A percentile compares a stretch with the other conserved stretches of the same genome.
phyloP scores from a whole-genome alignment of 1,140 invertebrate genomes.

The Euschistus heros region DNA sequence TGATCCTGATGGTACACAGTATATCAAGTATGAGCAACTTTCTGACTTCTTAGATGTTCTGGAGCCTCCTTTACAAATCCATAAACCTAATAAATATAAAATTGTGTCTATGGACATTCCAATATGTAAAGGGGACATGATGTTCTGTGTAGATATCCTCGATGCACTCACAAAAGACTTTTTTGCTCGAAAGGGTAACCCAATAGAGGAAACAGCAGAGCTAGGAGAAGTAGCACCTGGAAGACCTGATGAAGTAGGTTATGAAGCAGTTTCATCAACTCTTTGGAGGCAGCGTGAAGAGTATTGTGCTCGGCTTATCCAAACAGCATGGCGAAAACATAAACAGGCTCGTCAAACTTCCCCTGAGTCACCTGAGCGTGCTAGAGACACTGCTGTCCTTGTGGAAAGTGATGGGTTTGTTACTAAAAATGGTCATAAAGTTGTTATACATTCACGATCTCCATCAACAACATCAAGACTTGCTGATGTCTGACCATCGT shows the following conservation, averaged over 20 bases:
- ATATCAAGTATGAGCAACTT: conserved; percentile 85
- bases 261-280: conserved; percentile 86
- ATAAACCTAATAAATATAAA: conserved; percentile 98
- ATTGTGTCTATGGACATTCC: conserved; percentile 97
- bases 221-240: conserved; percentile 59
- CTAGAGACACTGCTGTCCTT: conserved; percentile 63
- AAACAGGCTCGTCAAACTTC: conserved; percentile 51
- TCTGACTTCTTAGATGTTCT: conserved; percentile 91
- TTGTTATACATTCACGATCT: conserved; percentile 77
- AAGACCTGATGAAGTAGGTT: conserved; percentile 70
- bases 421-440: conserved; percentile 75
- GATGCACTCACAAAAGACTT: conserved; percentile 94
- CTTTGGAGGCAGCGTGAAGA: conserved; percentile 90
- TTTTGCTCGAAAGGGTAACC: conserved; percentile 88
- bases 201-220: conserved; percentile 78
- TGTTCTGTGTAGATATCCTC: conserved; percentile 95
- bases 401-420: conserved; percentile 69
- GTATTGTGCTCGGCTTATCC: conserved; percentile 88
- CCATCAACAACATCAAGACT: conserved; percentile 66
- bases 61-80: conserved; percentile 87
- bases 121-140: conserved; percentile 91
- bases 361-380: conserved; percentile 34
- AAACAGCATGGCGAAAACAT: conserved; percentile 84
- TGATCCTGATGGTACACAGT: conserved; percentile 94
- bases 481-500: conserved; percentile 59